These are phyloP conservation scores for Agelas oroides DNA, from an alignment of 37 sponge, comb jelly and placozoan genomes.

Conservation along the genomic window DNA sequence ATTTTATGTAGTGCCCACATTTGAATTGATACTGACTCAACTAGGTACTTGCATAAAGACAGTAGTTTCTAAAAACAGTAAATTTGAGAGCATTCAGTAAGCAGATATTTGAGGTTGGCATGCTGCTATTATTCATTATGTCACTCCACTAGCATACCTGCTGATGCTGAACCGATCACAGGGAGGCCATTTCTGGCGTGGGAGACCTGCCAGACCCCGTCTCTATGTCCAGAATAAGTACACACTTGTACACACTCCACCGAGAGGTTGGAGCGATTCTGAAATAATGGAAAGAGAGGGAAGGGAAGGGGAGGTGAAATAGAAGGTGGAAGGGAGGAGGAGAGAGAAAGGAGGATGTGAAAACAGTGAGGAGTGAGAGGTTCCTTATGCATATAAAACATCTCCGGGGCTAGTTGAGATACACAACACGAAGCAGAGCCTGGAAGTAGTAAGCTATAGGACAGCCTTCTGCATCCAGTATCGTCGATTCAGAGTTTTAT, in stretches of 20 bases:
- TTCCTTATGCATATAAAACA: too few relatives aligned
- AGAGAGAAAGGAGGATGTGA: neutral
- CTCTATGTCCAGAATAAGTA: constrained; percentile 72
- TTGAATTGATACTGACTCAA: too few relatives aligned
- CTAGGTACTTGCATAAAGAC: too few relatives aligned
- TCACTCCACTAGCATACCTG: constrained; percentile 64
- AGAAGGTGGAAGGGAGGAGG: constrained; percentile 16
- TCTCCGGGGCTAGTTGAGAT: neutral
- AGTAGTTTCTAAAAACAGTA: too few relatives aligned
- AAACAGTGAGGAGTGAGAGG: constrained; percentile 14
- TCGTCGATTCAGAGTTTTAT: too few relatives aligned
- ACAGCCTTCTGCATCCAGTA: too few relatives aligned
- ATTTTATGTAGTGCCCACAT: too few relatives aligned
- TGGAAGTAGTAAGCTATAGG: too few relatives aligned
- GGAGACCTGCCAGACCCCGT: constrained; percentile 90
- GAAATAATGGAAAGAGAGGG: neutral
- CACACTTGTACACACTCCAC: constrained; percentile 48
- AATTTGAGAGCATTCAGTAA: too few relatives aligned
- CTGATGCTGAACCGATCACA: constrained; percentile 86
- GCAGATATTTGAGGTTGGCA: too few relatives aligned
- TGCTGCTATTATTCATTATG: too few relatives aligned
- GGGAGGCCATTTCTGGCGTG: constrained; percentile 63
- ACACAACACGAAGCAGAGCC: neutral
- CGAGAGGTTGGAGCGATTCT: constrained; percentile 34
- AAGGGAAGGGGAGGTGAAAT: neutral